phyloP scores from a whole-genome alignment of 2,113 vertebrate species.

The Papio anubis region DNA sequence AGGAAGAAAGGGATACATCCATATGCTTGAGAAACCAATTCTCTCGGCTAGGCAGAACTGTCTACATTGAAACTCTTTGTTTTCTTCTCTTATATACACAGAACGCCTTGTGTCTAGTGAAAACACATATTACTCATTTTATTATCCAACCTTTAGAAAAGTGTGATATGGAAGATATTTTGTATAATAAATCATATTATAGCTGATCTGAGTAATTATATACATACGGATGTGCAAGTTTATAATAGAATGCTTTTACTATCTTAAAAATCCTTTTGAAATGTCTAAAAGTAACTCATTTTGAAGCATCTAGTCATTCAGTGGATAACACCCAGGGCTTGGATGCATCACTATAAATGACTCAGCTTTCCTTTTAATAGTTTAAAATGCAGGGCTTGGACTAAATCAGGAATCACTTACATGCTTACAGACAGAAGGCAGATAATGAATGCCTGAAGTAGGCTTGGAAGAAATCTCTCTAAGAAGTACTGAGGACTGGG shows the following conservation, averaged over 20 bases:
- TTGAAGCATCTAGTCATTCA: slow-evolving; percentile 20
- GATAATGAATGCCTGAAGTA: slow-evolving; percentile 30
- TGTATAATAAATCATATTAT: slow-evolving; percentile 15
- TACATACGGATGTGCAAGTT: neutral
- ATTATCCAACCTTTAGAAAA: slow-evolving; percentile 24
- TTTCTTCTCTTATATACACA: neutral
- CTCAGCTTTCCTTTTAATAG: slow-evolving; percentile 67
- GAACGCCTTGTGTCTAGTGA: neutral
- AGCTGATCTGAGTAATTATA: neutral
- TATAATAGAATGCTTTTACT: slow-evolving; percentile 41
- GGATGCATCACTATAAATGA: slow-evolving; percentile 44
- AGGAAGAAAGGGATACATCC: neutral
- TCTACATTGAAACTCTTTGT: neutral
- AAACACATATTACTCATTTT: neutral
- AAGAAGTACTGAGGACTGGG: neutral
- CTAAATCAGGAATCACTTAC: slow-evolving; percentile 58
- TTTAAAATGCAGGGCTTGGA: slow-evolving; percentile 57
- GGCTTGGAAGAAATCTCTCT: slow-evolving; percentile 20
- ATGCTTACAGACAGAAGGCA: slow-evolving; percentile 29
- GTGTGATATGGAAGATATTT: neutral
- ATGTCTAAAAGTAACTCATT: slow-evolving; percentile 54
- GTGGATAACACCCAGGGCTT: slow-evolving; percentile 27
- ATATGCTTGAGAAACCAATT: neutral
- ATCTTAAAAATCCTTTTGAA: slow-evolving; percentile 44
- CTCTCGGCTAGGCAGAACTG: neutral